Percentiles rank a stretch among this genome's conserved stretches.
Conservation (phyloP, 2,797 vertebrate genomes). For the Poliocrania exsul region DNA sequence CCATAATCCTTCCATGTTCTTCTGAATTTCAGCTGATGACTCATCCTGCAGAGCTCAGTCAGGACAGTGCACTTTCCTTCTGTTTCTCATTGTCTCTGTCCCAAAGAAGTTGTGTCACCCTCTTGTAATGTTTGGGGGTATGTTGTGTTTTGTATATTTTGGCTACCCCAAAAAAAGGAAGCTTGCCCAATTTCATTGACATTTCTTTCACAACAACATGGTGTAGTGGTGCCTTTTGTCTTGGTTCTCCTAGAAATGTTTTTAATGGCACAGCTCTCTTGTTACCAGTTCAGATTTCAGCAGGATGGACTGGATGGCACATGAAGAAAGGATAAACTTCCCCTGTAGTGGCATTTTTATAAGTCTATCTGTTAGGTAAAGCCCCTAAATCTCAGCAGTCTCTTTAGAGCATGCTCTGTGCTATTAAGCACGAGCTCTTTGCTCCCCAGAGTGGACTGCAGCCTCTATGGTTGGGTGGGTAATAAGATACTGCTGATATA, state of each 20-base stretch:
- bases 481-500: slow-evolving; percentile 78
- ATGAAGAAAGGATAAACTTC: slow-evolving; percentile 62
- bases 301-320: background rate
- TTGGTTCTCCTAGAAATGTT: background rate
- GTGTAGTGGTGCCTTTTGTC: background rate
- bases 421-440: slow-evolving; percentile 66
- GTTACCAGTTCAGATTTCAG: slow-evolving; percentile 66
- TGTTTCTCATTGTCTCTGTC: slow-evolving; percentile 24
- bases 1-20: slow-evolving; percentile 8
- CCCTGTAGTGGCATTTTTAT: slow-evolving; percentile 69
- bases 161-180: background rate
- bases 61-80: slow-evolving; percentile 21
- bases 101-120: slow-evolving; percentile 46
- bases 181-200: slow-evolving; percentile 2
- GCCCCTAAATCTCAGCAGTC: slow-evolving; percentile 71
- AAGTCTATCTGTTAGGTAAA: slow-evolving; percentile 74
- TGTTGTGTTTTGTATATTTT: slow-evolving; percentile 46
- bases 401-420: slow-evolving; percentile 34
- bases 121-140: slow-evolving; percentile 42
- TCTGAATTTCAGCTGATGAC: slow-evolving; percentile 46
- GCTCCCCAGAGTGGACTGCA: slow-evolving; percentile 69
- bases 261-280: slow-evolving; percentile 58
- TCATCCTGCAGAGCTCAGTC: slow-evolving; percentile 2
- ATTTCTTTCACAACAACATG: slow-evolving; percentile 30
- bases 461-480: slow-evolving; percentile 61